Percentiles rank a stretch among this genome's conserved stretches.
These are phyloP conservation scores for Onychostoma macrolepis DNA, from an alignment of 2,113 vertebrate species.

Conservation along the genomic window DNA sequence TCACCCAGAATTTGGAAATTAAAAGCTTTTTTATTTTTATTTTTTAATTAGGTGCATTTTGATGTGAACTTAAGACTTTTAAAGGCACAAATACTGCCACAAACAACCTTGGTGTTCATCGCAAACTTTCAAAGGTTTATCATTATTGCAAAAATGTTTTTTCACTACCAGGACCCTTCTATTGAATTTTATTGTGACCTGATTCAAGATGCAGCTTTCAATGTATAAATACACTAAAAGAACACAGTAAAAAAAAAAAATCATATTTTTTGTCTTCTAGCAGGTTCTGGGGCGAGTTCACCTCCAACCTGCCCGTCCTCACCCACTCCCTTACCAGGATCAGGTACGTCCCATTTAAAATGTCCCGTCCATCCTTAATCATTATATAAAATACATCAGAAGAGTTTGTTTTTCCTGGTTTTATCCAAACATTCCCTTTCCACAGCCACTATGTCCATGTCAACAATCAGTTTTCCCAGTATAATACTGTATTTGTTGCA, in stretches of 20 bases:
- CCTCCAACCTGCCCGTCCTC: constrained; percentile 95
- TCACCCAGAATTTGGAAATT: background rate
- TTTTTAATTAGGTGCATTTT: too few relatives aligned
- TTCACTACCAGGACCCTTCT: background rate
- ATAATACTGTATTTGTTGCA: constrained; percentile 6
- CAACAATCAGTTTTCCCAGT: background rate
- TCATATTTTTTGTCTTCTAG: background rate
- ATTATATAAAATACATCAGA: background rate
- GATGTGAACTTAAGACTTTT: background rate
- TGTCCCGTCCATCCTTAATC: background rate
- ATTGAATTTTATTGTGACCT: background rate
- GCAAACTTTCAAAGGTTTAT: background rate
- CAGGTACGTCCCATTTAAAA: constrained; percentile 79
- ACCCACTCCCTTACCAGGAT: constrained; percentile 86
- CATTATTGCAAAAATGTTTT: background rate
- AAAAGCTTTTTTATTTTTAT: too few relatives aligned
- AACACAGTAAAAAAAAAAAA: background rate
- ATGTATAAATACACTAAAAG: background rate
- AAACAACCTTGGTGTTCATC: background rate
- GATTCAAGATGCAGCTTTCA: background rate
- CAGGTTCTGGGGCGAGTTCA: constrained; percentile 97
- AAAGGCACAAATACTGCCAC: background rate
- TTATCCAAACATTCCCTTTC: background rate
- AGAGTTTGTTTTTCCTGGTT: background rate
- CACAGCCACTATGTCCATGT: background rate